Conservation (phyloP, 2,888 invertebrate genomes). For the Gortyna flavago region DNA sequence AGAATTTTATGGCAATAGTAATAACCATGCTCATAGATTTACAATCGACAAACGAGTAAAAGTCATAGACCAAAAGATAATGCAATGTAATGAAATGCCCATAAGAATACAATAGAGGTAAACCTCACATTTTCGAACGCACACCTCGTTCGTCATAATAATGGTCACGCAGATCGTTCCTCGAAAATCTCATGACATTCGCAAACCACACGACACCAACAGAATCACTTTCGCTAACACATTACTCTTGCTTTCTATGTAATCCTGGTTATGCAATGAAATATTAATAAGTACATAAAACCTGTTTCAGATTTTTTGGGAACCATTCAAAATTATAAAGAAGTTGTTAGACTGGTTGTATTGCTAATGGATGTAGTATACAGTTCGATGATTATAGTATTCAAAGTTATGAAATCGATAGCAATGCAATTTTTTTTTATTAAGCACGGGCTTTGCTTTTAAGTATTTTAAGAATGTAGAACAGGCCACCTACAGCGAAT, state of each 20-base stretch:
- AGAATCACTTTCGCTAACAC: conserved; percentile 62
- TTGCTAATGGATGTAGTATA: background rate
- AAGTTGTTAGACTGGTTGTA: conserved; percentile 34
- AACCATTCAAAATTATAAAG: conserved; percentile 30
- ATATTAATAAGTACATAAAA: conserved; percentile 46
- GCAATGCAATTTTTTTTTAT: conserved; percentile 1
- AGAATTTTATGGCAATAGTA: background rate
- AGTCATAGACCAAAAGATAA: background rate
- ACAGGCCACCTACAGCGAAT: background rate
- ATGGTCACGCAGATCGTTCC: conserved; percentile 49
- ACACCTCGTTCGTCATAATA: conserved; percentile 34
- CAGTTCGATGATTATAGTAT: background rate
- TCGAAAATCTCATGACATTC: conserved; percentile 60
- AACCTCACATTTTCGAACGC: conserved; percentile 29
- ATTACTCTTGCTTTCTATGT: conserved; percentile 62
- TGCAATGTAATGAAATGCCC: conserved; percentile 1
- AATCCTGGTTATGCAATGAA: conserved; percentile 58
- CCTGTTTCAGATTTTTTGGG: conserved; percentile 36
- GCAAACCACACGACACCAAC: conserved; percentile 53
- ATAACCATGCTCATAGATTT: background rate
- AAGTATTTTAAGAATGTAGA: background rate
- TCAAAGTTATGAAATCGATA: conserved; percentile 10
- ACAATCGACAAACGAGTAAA: background rate
- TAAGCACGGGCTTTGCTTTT: background rate
- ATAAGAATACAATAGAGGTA: conserved; percentile 15